Evolutionary conservation across 2,113 vertebrate genomes (phyloP).

Genomic region (Machaerirhynchus nigripectus): DNA sequence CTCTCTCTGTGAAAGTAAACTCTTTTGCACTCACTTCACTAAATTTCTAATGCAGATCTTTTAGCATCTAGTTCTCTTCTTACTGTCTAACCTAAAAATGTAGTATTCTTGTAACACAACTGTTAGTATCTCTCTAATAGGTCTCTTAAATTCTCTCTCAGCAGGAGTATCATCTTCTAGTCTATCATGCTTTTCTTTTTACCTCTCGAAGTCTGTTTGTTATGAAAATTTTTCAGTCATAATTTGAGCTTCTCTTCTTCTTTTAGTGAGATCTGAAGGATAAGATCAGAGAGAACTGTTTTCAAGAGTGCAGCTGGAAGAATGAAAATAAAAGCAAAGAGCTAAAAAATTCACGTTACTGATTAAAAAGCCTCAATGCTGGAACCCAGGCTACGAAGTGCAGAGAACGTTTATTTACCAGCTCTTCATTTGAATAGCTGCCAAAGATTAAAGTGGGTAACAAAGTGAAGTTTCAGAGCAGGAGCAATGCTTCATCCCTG

Average conservation of each 20-base stretch:
- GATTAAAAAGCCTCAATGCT: neutral
- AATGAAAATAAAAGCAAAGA: conserved; percentile 1
- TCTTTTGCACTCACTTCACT: neutral
- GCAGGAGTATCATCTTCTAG: neutral
- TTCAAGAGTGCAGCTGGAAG: neutral
- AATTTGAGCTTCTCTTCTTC: neutral
- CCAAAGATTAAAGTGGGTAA: neutral
- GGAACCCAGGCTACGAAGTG: neutral
- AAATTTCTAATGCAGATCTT: neutral
- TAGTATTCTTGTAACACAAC: neutral
- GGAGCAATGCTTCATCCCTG: neutral
- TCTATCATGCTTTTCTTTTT: neutral
- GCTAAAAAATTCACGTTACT: neutral
- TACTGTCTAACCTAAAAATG: neutral
- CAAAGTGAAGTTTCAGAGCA: neutral
- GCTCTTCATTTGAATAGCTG: neutral
- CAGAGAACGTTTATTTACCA: neutral
- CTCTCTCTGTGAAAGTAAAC: neutral
- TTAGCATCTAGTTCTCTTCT: neutral
- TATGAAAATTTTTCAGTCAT: neutral
- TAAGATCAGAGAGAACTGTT: conserved; percentile 14
- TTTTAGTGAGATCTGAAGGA: neutral
- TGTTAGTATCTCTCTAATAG: neutral
- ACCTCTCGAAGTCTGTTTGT: neutral
- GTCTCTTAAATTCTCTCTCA: neutral